A percentile compares a stretch with the other conserved stretches of the same genome.
Evolutionary conservation across 2,113 vertebrate species (phyloP).

Genomic region (Corythaeola cristata): DNA sequence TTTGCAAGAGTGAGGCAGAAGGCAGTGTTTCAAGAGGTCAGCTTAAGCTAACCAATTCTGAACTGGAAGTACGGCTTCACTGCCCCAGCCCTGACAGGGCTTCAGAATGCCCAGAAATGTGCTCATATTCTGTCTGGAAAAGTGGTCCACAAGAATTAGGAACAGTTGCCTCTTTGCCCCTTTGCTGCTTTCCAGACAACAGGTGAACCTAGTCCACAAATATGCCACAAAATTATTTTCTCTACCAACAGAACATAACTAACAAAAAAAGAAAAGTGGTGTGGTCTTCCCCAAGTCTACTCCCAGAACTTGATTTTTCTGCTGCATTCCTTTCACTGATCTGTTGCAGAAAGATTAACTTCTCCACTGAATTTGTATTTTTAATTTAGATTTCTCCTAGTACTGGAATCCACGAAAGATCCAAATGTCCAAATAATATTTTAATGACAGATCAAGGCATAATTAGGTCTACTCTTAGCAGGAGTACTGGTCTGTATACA

Average conservation of each 20-base stretch:
- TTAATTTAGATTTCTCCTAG: conserved; percentile 13
- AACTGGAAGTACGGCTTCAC: neutral
- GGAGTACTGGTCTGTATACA: conserved; percentile 55
- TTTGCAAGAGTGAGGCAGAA: neutral
- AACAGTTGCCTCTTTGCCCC: neutral
- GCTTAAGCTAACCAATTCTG: neutral
- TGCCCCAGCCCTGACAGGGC: neutral
- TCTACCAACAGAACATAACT: conserved; percentile 25
- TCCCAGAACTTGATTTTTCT: neutral
- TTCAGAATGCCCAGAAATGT: neutral
- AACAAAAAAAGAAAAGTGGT: neutral
- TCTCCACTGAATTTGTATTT: conserved; percentile 1
- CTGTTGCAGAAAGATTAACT: neutral
- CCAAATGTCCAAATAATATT: conserved; percentile 47
- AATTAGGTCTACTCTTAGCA: conserved; percentile 48
- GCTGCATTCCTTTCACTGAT: neutral
- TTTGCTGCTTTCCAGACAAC: conserved; percentile 6
- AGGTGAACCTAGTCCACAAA: neutral
- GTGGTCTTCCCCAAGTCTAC: neutral
- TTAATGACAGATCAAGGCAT: conserved; percentile 52
- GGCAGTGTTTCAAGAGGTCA: neutral
- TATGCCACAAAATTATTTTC: neutral
- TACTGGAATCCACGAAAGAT: neutral
- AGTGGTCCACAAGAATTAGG: neutral
- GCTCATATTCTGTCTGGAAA: neutral